Evolutionary conservation across 2,888 invertebrate species (phyloP).

Genomic region (Meghimatium bilineatum): DNA sequence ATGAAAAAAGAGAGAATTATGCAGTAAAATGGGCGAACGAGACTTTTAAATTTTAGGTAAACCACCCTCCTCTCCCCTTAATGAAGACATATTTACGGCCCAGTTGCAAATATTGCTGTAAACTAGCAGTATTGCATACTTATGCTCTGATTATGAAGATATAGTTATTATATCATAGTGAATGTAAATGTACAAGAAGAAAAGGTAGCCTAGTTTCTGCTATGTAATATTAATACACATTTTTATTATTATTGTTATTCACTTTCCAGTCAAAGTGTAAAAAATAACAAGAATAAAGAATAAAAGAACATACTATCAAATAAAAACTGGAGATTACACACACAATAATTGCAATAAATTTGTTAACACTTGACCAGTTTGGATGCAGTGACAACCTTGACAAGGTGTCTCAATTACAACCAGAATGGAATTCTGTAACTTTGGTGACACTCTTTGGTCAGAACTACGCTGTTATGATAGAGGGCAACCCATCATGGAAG

Average conservation of each 20-base stretch:
- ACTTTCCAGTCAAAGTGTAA: neutral
- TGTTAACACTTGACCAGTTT: neutral
- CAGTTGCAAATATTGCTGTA: too few relatives aligned
- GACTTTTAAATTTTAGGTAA: too few relatives aligned
- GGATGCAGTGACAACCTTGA: neutral
- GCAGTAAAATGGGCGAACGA: too few relatives aligned
- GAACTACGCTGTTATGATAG: slow-evolving; percentile 11
- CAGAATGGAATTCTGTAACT: neutral
- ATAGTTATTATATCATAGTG: too few relatives aligned
- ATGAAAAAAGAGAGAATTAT: too few relatives aligned
- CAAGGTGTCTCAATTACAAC: neutral
- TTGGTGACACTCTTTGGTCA: neutral
- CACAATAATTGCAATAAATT: neutral
- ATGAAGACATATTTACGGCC: too few relatives aligned
- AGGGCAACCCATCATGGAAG: slow-evolving; percentile 12
- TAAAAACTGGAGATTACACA: neutral
- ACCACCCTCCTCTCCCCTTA: too few relatives aligned
- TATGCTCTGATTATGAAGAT: too few relatives aligned
- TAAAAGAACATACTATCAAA: neutral
- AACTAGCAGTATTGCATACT: too few relatives aligned
- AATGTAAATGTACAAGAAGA: too few relatives aligned
- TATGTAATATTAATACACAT: neutral
- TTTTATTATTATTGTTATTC: neutral
- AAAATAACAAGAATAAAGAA: neutral
- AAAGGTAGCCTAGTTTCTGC: neutral